phyloP scores from a whole-genome alignment of 2,888 invertebrate genomes.

The Calameuta filiformis region DNA sequence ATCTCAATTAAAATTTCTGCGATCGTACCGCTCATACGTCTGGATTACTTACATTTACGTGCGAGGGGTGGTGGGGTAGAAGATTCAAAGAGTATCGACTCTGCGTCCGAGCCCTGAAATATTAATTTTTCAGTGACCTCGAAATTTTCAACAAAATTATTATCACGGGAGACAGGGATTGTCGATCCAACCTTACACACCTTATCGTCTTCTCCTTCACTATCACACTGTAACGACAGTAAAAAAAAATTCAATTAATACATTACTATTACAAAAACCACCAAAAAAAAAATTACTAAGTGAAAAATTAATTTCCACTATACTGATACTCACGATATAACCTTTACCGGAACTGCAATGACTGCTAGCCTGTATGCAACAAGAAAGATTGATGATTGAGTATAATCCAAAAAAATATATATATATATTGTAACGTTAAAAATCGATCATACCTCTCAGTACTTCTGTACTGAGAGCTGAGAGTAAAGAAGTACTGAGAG shows the following conservation, averaged over 20 bases:
- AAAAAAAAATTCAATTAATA: conserved; percentile 51
- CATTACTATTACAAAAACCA: not conserved
- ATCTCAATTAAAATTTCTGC: not conserved
- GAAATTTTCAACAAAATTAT: not conserved
- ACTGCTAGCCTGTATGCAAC: conserved; percentile 84
- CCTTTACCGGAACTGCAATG: conserved; percentile 93
- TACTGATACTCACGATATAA: conserved; percentile 88
- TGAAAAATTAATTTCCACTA: not conserved
- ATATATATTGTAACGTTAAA: too few species aligned
- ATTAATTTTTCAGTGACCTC: conserved; percentile 30
- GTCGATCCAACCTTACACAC: conserved; percentile 68
- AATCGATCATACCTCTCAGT: too few species aligned
- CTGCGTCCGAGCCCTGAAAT: conserved; percentile 80
- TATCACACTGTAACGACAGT: conserved; percentile 87
- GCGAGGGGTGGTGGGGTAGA: conserved; percentile 73
- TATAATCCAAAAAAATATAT: not conserved
- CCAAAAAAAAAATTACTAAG: not conserved
- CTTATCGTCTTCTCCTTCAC: conserved; percentile 93
- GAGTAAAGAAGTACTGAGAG: too few species aligned
- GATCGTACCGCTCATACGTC: not conserved
- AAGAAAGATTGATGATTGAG: conserved; percentile 44
- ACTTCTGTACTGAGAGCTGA: too few species aligned
- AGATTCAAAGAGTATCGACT: conserved; percentile 76
- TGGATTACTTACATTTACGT: conserved; percentile 67
- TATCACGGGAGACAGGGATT: not conserved